A percentile compares a stretch with the other conserved stretches of the same genome.
These are phyloP conservation scores for Tetrax tetrax DNA, from an alignment of 2,113 vertebrate genomes.

Conservation along the genomic window DNA sequence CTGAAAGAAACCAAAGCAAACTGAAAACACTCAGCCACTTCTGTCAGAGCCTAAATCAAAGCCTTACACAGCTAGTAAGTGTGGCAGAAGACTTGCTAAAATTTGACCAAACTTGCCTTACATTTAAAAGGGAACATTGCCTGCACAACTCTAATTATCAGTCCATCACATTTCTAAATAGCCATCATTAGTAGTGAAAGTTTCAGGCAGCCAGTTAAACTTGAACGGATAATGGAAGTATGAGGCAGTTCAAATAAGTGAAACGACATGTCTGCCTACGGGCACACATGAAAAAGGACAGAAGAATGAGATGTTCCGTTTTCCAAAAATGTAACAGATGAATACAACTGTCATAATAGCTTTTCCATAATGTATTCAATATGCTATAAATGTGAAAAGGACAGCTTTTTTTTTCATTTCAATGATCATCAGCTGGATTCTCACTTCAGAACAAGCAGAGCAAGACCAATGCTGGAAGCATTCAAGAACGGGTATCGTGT, in stretches of 20 bases:
- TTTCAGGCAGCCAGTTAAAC: neutral
- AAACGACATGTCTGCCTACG: neutral
- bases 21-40: neutral
- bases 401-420: constrained; percentile 3
- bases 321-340: constrained; percentile 18
- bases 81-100: neutral
- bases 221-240: neutral
- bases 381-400: neutral
- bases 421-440: neutral
- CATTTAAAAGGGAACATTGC: constrained; percentile 1
- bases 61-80: neutral
- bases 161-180: constrained; percentile 15
- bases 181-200: neutral
- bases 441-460: neutral
- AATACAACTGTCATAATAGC: neutral
- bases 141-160: neutral
- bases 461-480: neutral
- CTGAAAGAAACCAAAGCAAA: constrained; percentile 29
- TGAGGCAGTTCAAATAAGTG: neutral
- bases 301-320: neutral
- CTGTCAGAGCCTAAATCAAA: neutral
- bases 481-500: neutral
- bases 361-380: constrained; percentile 6
- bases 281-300: constrained; percentile 13
- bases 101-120: neutral